Evolutionary conservation across 2,113 vertebrate species (phyloP).

Genomic region (Callopanchax toddi): DNA sequence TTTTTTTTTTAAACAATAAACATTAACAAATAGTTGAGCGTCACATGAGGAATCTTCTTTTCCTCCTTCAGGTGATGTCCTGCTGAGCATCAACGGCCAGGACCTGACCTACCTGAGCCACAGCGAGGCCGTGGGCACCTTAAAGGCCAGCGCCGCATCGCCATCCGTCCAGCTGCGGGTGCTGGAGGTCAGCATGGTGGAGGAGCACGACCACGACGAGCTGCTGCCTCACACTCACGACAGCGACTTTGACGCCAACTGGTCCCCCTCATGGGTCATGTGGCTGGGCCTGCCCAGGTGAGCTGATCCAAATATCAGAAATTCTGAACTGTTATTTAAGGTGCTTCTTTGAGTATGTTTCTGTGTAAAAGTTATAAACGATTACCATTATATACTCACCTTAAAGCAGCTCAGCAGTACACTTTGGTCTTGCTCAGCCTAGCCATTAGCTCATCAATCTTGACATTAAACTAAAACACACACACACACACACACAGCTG

Average conservation of each 20-base stretch:
- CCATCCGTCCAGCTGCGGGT: slow-evolving; percentile 88
- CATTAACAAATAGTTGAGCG: not conserved
- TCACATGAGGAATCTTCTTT: not conserved
- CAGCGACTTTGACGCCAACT: slow-evolving; percentile 93
- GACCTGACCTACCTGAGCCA: slow-evolving; percentile 95
- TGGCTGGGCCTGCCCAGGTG: slow-evolving; percentile 97
- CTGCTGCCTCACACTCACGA: slow-evolving; percentile 84
- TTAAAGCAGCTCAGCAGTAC: no score
- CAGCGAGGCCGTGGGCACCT: slow-evolving; percentile 93
- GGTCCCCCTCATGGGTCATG: slow-evolving; percentile 98
- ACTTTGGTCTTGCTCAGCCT: no score
- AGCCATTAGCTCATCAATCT: no score
- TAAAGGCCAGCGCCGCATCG: slow-evolving; percentile 94
- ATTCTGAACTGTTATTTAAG: no score
- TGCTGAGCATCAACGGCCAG: slow-evolving; percentile 95
- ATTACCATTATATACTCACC: no score
- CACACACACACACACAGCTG: no score
- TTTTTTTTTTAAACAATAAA: no score
- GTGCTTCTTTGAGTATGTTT: no score
- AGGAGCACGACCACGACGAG: slow-evolving; percentile 86
- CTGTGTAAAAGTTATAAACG: no score
- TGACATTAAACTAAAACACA: no score
- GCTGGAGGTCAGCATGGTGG: slow-evolving; percentile 89
- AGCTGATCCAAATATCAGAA: not conserved
- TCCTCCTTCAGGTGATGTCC: slow-evolving; percentile 85